A percentile compares a stretch with the other conserved stretches of the same genome.
These are phyloP conservation scores for Tokudaia muenninki DNA, from an alignment of 2,797 vertebrate species.

Conservation along the genomic window DNA sequence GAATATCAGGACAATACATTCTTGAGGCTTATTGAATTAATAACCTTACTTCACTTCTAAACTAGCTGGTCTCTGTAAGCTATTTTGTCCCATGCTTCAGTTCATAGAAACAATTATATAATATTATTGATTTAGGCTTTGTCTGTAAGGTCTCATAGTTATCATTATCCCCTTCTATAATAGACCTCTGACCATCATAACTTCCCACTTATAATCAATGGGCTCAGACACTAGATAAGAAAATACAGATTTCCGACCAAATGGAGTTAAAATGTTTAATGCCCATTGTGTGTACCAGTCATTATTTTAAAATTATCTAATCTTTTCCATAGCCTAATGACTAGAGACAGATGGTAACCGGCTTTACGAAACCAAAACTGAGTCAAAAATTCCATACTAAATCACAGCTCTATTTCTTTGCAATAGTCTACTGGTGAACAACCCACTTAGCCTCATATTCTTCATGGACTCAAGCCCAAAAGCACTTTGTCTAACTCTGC, in stretches of 20 bases:
- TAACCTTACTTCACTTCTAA: neutral
- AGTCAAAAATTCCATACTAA: neutral
- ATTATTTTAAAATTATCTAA: neutral
- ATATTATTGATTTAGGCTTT: neutral
- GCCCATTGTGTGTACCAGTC: neutral
- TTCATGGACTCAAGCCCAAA: neutral
- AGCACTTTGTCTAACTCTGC: neutral
- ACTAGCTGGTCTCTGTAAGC: neutral
- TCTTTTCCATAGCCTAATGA: neutral
- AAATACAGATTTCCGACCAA: neutral
- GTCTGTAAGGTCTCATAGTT: neutral
- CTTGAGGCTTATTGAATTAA: neutral
- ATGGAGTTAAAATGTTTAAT: conserved; percentile 22
- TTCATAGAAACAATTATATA: neutral
- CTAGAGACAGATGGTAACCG: neutral
- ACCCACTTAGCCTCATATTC: neutral
- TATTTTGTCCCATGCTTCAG: neutral
- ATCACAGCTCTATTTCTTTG: neutral
- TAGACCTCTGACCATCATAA: neutral
- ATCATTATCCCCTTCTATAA: neutral
- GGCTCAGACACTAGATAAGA: conserved; percentile 24
- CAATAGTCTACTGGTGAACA: neutral
- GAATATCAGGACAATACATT: neutral
- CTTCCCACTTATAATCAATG: neutral
- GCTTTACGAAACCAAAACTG: neutral